Evolutionary conservation across 1,140 invertebrate genomes (phyloP).

Genomic region (Ctenoplectra terminalis): DNA sequence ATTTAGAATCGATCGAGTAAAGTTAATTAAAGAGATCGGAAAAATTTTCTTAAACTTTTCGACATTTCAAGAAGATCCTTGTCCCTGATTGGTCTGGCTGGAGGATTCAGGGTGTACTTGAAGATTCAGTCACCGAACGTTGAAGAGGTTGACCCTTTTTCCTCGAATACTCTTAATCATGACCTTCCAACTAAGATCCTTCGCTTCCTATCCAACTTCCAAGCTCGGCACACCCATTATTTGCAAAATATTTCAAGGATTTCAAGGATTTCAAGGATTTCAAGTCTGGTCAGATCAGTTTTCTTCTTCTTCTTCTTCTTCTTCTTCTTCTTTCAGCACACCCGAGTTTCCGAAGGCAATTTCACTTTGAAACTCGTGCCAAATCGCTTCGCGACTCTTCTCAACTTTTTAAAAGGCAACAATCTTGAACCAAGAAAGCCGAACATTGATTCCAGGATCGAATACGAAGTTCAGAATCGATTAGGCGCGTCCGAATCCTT

Average conservation of each 20-base stretch:
- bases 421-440: not conserved
- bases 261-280: not conserved
- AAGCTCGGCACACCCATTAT: not conserved
- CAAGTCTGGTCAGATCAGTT: not conserved
- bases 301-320: no score
- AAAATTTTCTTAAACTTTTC: no score
- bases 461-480: no score
- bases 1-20: no score
- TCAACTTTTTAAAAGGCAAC: not conserved
- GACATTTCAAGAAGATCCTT: no score
- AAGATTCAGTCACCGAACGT: no score
- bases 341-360: not conserved
- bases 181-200: not conserved
- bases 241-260: not conserved
- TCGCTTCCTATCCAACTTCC: not conserved
- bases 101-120: no score
- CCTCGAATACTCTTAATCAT: no score
- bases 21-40: no score
- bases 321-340: not conserved
- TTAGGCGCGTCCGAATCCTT: not conserved
- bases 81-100: no score
- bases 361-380: conserved; percentile 2
- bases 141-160: no score
- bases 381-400: not conserved
- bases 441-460: not conserved